These are phyloP conservation scores for Sphaeramia orbicularis DNA, from an alignment of 2,797 vertebrate species.

Conservation along the genomic window DNA sequence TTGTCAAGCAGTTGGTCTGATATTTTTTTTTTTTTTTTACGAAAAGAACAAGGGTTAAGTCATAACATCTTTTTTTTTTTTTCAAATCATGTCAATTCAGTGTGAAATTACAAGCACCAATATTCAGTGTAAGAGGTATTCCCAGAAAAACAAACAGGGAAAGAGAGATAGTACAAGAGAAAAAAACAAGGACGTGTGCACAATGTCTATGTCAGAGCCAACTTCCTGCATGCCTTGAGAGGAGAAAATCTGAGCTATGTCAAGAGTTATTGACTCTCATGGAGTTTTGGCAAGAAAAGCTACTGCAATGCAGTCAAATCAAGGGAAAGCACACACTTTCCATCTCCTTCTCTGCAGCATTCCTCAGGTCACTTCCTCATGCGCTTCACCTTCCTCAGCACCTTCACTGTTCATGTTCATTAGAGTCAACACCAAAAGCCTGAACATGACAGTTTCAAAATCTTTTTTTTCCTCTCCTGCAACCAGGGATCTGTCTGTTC, in stretches of 20 bases:
- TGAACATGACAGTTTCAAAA: slow-evolving; percentile 29
- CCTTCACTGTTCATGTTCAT: slow-evolving; percentile 16
- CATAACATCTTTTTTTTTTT: too few species aligned
- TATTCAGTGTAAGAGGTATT: background rate
- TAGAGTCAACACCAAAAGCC: background rate
- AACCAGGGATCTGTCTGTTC: slow-evolving; percentile 67
- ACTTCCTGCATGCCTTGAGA: slow-evolving; percentile 65
- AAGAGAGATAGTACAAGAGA: slow-evolving; percentile 5
- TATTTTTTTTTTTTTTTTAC: too few species aligned
- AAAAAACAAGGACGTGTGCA: slow-evolving; percentile 30
- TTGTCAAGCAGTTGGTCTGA: background rate
- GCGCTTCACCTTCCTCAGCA: slow-evolving; percentile 13
- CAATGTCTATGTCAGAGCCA: slow-evolving; percentile 42
- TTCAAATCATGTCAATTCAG: background rate
- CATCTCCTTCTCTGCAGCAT: slow-evolving; percentile 46
- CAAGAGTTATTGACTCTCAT: slow-evolving; percentile 69
- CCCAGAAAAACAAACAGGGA: slow-evolving; percentile 1
- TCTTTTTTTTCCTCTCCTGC: slow-evolving; percentile 40
- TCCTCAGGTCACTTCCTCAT: slow-evolving; percentile 20
- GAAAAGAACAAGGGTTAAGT: too few species aligned
- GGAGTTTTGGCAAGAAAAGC: slow-evolving; percentile 73
- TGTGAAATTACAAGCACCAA: background rate
- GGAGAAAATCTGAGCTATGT: slow-evolving; percentile 63
- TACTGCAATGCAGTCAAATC: slow-evolving; percentile 81
- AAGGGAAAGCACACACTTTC: slow-evolving; percentile 43